A percentile compares a stretch with the other conserved stretches of the same genome.
Conservation (phyloP, 2,888 invertebrate species). For the Sympetrum striolatum region DNA sequence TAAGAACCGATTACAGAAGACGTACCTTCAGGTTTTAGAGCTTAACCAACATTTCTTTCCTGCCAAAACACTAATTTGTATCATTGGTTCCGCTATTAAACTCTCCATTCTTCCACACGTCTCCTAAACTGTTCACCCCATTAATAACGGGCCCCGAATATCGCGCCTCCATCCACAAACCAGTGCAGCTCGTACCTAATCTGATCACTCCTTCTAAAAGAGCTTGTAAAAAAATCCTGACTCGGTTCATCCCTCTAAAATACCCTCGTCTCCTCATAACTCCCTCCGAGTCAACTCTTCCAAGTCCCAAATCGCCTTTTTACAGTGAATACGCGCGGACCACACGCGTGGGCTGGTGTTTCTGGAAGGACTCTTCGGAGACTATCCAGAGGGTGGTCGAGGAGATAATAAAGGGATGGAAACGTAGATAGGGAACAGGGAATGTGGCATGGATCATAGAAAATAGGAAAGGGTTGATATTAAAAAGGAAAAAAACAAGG, state of each 20-base stretch:
- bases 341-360: background rate
- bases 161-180: background rate
- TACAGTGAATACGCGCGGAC: background rate
- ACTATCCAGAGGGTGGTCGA: background rate
- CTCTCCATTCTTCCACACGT: background rate
- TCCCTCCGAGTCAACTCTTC: background rate
- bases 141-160: background rate
- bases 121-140: background rate
- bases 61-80: background rate
- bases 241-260: background rate
- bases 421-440: background rate
- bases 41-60: background rate
- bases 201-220: too few species aligned
- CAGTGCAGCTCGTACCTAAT: background rate
- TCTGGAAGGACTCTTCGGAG: background rate
- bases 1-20: too few species aligned
- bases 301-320: background rate
- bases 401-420: background rate
- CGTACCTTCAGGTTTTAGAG: background rate
- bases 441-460: too few species aligned
- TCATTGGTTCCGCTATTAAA: conserved; percentile 1
- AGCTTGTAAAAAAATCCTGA: background rate
- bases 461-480: too few species aligned
- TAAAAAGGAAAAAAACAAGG: too few species aligned
- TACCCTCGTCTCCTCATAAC: background rate